Evolutionary conservation across 2,797 vertebrate genomes (phyloP).

Genomic region (Huso huso): DNA sequence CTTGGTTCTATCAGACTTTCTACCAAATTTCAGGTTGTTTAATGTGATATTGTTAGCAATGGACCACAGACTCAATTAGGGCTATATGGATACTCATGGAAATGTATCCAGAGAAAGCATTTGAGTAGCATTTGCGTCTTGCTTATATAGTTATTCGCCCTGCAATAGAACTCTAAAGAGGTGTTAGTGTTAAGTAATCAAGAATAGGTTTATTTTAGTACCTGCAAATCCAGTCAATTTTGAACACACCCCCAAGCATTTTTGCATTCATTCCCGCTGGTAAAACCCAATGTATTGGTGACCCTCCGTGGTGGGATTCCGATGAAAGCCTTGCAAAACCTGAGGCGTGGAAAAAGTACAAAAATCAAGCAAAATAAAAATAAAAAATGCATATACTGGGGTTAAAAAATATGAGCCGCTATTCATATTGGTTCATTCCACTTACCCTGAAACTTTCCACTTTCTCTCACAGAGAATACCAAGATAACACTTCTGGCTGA

Average conservation of each 20-base stretch:
- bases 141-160: too few relatives aligned
- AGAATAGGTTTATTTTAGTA: slow-evolving; percentile 30
- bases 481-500: slow-evolving; percentile 88
- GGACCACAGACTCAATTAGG: too few relatives aligned
- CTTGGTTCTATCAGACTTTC: too few relatives aligned
- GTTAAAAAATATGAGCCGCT: not conserved
- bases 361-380: slow-evolving; percentile 5
- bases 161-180: too few relatives aligned
- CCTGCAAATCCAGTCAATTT: slow-evolving; percentile 99
- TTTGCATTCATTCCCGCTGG: slow-evolving; percentile 96
- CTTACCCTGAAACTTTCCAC: slow-evolving; percentile 96
- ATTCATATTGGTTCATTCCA: not conserved
- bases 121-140: too few relatives aligned
- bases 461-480: slow-evolving; percentile 93
- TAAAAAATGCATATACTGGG: not conserved
- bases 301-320: slow-evolving; percentile 92
- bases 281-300: slow-evolving; percentile 96
- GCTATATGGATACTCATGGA: too few relatives aligned
- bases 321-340: slow-evolving; percentile 89
- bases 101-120: too few relatives aligned
- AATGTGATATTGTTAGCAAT: too few relatives aligned
- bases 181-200: too few relatives aligned
- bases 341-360: slow-evolving; percentile 33
- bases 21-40: too few relatives aligned
- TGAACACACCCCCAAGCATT: slow-evolving; percentile 98